Evolutionary conservation across 2,888 invertebrate species (phyloP).

Genomic region (Ditula angustiorana): DNA sequence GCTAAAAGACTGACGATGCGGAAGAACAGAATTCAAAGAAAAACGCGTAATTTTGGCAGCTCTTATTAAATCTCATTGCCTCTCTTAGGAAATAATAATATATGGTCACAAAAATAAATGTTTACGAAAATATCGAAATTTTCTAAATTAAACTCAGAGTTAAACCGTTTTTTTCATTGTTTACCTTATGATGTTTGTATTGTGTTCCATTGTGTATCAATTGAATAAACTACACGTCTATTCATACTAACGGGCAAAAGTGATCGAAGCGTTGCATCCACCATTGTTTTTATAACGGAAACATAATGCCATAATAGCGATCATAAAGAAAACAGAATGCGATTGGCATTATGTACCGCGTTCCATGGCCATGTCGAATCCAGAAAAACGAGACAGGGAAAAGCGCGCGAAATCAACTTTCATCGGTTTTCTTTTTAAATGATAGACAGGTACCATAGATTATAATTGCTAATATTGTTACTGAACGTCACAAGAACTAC

Average conservation of each 20-base stretch:
- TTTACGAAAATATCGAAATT: too few species aligned
- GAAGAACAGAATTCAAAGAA: too few species aligned
- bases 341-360: conserved; percentile 25
- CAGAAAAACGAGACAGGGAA: conserved; percentile 53
- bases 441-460: conserved; percentile 30
- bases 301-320: conserved; percentile 13
- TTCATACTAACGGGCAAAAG: conserved; percentile 4
- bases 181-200: background rate
- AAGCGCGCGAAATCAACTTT: conserved; percentile 53
- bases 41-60: too few species aligned
- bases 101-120: too few species aligned
- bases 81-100: too few species aligned
- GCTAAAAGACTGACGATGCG: too few species aligned
- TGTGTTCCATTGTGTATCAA: background rate
- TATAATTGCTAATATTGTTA: conserved; percentile 16
- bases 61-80: too few species aligned
- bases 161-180: too few species aligned
- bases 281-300: conserved; percentile 29
- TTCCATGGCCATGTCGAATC: conserved; percentile 40
- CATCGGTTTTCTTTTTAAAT: conserved; percentile 56
- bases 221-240: background rate
- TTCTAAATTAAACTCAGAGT: too few species aligned
- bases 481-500: conserved; percentile 21
- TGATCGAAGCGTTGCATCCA: conserved; percentile 9
- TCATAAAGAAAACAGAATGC: conserved; percentile 23